These are phyloP conservation scores for Synanthedon tipuliformis DNA, from an alignment of 2,888 invertebrate genomes.

Conservation along the genomic window DNA sequence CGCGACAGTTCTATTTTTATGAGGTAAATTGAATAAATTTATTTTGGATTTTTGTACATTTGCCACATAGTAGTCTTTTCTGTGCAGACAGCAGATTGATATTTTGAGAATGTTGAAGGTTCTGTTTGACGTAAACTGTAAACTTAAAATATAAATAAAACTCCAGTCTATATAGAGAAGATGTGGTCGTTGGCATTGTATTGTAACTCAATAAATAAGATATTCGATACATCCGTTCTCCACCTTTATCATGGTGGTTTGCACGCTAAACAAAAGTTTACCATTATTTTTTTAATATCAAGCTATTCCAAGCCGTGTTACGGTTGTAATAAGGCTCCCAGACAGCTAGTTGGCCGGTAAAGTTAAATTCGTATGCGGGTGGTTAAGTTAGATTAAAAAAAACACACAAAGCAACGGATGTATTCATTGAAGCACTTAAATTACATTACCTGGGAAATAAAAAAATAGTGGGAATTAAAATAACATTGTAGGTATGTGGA, in stretches of 20 bases:
- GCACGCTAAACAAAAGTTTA: not conserved
- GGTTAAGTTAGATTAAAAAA: not conserved
- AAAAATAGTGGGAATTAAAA: not conserved
- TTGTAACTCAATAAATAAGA: not conserved
- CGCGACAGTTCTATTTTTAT: too few species aligned
- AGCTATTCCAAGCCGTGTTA: too few species aligned
- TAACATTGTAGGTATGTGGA: not conserved
- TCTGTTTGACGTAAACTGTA: too few species aligned
- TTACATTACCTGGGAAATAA: not conserved
- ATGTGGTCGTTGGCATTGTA: not conserved
- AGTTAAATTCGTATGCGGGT: not conserved
- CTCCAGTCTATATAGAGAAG: too few species aligned
- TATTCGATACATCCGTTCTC: not conserved
- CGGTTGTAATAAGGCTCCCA: too few species aligned
- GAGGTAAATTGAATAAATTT: too few species aligned
- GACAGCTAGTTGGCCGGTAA: not conserved
- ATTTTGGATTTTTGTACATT: too few species aligned
- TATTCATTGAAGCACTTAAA: not conserved
- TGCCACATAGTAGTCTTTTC: too few species aligned
- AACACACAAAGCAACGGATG: not conserved
- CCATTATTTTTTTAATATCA: too few species aligned
- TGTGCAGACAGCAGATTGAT: too few species aligned
- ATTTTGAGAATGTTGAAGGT: too few species aligned
- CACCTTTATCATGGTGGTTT: not conserved
- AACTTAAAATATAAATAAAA: too few species aligned